These are phyloP conservation scores for Didymodactylos carnosus DNA, from an alignment of 2,888 invertebrate genomes.

Conservation along the genomic window DNA sequence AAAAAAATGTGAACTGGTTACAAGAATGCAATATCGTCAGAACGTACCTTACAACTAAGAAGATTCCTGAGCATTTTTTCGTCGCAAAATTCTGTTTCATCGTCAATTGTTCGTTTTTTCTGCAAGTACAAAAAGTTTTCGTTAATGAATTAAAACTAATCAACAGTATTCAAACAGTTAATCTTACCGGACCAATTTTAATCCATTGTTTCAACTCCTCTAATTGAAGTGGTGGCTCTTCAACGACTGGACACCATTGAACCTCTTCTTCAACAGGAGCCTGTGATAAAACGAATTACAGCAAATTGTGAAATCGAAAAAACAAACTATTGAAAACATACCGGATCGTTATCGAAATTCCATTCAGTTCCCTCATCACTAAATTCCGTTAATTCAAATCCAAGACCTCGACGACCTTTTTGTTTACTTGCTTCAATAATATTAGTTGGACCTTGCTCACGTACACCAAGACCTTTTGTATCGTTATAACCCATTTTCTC, in stretches of 20 bases:
- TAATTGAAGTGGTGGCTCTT: neutral
- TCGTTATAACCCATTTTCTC: conserved; percentile 10
- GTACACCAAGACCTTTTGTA: conserved; percentile 1
- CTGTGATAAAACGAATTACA: neutral
- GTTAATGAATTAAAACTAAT: neutral
- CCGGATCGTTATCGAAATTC: conserved; percentile 2
- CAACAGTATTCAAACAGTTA: too few species aligned
- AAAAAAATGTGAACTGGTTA: too few species aligned
- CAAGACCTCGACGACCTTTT: conserved; percentile 6
- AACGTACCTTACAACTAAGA: neutral
- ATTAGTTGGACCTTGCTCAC: conserved; percentile 1
- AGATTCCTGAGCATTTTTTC: neutral
- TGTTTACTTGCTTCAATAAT: conserved; percentile 11
- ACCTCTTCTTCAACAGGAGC: neutral
- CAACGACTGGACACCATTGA: neutral
- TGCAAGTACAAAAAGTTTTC: neutral
- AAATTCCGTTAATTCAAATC: neutral
- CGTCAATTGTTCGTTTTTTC: conserved; percentile 5
- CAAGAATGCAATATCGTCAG: too few species aligned
- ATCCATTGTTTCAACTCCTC: conserved; percentile 7
- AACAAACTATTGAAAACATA: neutral
- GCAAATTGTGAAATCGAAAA: neutral
- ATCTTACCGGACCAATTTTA: neutral
- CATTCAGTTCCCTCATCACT: neutral
- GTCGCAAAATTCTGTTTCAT: conserved; percentile 11